A percentile compares a stretch with the other conserved stretches of the same genome.
These are phyloP conservation scores for Idris sp. DNA, from an alignment of 1,140 invertebrate genomes.

Conservation along the genomic window DNA sequence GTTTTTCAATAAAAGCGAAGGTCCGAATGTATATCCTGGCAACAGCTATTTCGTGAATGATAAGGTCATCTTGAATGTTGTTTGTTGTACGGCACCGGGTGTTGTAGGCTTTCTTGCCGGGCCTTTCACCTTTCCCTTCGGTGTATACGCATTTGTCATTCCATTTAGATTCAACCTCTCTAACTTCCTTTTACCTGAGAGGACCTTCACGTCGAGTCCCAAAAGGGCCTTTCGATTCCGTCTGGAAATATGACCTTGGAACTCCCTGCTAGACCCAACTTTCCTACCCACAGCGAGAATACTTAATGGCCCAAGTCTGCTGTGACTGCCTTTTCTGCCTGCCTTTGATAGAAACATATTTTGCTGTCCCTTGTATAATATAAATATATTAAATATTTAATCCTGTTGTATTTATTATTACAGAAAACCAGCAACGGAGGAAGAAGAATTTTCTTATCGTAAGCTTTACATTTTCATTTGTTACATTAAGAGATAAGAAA, in stretches of 20 bases:
- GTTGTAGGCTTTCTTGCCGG: constrained; percentile 16
- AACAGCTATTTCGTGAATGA: constrained; percentile 47
- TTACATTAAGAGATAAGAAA: too few relatives aligned
- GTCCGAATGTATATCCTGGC: constrained; percentile 17
- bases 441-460: too few relatives aligned
- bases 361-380: too few relatives aligned
- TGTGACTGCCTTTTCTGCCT: background rate
- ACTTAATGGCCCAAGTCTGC: constrained; percentile 14
- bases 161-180: constrained; percentile 66
- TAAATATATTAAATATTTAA: constrained; percentile 10
- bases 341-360: too few relatives aligned
- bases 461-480: too few relatives aligned
- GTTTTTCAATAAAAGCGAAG: constrained; percentile 34
- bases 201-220: constrained; percentile 58
- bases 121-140: constrained; percentile 75
- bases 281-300: constrained; percentile 12
- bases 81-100: constrained; percentile 41
- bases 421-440: background rate
- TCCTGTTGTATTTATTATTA: constrained; percentile 23
- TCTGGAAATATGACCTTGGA: constrained; percentile 67
- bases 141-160: constrained; percentile 73
- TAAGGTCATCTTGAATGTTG: constrained; percentile 62
- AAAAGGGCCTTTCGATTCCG: constrained; percentile 65
- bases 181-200: constrained; percentile 75
- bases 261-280: constrained; percentile 39